A percentile compares a stretch with the other conserved stretches of the same genome.
phyloP scores from a whole-genome alignment of 2,888 invertebrate species.

The Laspeyria flexula region DNA sequence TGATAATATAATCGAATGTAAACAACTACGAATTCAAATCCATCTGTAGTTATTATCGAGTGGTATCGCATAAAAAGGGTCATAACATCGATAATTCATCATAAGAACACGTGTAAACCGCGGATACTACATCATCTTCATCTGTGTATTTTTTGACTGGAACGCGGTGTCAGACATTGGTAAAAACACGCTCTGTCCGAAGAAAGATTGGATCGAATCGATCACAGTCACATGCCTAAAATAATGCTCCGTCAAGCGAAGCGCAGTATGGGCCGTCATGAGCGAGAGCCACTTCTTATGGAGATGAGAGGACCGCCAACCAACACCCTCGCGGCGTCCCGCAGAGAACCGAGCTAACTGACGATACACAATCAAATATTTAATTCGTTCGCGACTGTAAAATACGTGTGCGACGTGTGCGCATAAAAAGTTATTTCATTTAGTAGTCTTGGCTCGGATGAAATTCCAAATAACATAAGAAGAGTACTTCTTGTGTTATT shows the following conservation, averaged over 20 bases:
- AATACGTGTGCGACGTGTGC: constrained; percentile 26
- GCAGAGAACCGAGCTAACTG: constrained; percentile 61
- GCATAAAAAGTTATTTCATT: constrained; percentile 22
- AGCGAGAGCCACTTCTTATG: constrained; percentile 58
- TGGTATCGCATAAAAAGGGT: constrained; percentile 54
- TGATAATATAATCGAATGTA: too few species aligned
- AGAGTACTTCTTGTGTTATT: not conserved
- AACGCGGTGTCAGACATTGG: constrained; percentile 46
- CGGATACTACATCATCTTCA: constrained; percentile 73
- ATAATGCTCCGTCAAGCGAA: constrained; percentile 73
- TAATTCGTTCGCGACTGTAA: constrained; percentile 55
- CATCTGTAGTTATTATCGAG: constrained; percentile 18
- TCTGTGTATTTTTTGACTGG: constrained; percentile 38
- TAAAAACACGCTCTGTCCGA: constrained; percentile 74
- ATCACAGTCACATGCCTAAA: constrained; percentile 82
- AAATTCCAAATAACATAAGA: too few species aligned
- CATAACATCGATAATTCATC: constrained; percentile 68
- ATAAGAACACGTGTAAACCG: constrained; percentile 66
- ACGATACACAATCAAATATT: constrained; percentile 65
- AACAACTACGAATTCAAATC: too few species aligned
- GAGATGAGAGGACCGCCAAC: constrained; percentile 64
- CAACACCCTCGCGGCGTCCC: constrained; percentile 64
- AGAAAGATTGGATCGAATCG: constrained; percentile 78
- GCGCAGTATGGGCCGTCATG: constrained; percentile 53
- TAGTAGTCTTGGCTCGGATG: not conserved